Base-by-base conservation (phyloP, 2,113 vertebrate genomes). In the Laticauda laticaudata region DNA sequence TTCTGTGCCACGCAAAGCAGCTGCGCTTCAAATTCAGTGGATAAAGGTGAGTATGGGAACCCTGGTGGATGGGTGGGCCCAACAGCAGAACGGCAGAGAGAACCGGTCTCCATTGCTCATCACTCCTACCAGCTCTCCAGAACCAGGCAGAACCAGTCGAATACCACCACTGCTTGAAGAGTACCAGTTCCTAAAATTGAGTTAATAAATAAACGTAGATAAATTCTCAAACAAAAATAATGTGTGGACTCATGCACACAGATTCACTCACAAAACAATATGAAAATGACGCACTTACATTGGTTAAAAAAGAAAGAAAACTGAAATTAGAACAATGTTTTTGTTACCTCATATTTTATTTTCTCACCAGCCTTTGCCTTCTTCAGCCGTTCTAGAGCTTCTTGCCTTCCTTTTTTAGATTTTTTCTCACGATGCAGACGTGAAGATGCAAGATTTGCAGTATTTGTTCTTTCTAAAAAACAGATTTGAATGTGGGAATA, bases 321-420 rank as follows among this genome's bases (percentile, higher is more conserved):
- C 3, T 69, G 53, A 88, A 53, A 75, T 5, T 43, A 45, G 5
- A 88, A 10, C 34, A 92, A 54, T 20, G 23, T 18, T 59, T 85
- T 90, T n/a, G 96, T 98, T 95, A 99, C 99, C 98, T 99, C 98
- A 88, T 99, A 99, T 97, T 99, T 99, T 94, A 98, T 95, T 96
- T 99, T 99, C 98, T 99, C 98, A 0, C 99, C 99, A 90, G 96
- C 98, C 97, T 99, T 99, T 91, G 98, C 98, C 96, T 98, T 99
- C 97, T 97, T 99, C 92, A 99, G 96, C 95, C 98, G 98, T 95
- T 99, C 99, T 94, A 99, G 97, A 0, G 99, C 99, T 89, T 98
- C 98, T 94, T 98, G 98, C 90, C 98, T 98, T 7, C 99, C 98
- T 94, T 97, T 98, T 95, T 98, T 99, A 92, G 98, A 98, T 93